Conservation (phyloP, 2,888 invertebrate genomes). For the Oscheius myriophilus region DNA sequence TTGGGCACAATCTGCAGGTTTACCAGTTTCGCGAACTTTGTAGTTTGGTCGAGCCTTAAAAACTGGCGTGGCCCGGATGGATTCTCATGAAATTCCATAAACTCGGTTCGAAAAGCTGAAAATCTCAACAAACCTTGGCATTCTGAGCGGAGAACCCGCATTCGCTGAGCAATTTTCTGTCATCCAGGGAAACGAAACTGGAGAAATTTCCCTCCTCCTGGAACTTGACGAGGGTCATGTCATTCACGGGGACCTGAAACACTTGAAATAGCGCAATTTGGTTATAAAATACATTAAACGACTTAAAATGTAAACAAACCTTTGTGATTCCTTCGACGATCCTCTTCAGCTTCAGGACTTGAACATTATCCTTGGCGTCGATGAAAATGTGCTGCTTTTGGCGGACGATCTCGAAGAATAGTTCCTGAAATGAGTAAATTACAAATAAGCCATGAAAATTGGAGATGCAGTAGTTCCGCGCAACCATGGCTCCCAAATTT, state of each 20-base stretch:
- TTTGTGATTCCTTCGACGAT: constrained; percentile 85
- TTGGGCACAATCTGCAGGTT: too few species aligned
- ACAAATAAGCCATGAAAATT: too few species aligned
- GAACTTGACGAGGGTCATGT: constrained; percentile 86
- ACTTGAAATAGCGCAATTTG: not conserved
- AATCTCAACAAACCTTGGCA: constrained; percentile 88
- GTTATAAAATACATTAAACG: too few species aligned
- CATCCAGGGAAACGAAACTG: constrained; percentile 55
- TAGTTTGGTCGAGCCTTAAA: too few species aligned
- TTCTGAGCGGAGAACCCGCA: constrained; percentile 88
- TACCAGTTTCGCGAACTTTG: too few species aligned
- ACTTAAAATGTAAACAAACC: constrained; percentile 27
- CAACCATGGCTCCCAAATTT: too few species aligned
- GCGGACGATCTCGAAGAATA: constrained; percentile 96
- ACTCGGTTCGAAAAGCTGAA: too few species aligned
- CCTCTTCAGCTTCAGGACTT: constrained; percentile 90
- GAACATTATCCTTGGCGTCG: constrained; percentile 94
- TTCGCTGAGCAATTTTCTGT: constrained; percentile 79
- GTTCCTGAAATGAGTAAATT: too few species aligned
- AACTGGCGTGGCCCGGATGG: too few species aligned
- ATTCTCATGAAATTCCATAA: too few species aligned
- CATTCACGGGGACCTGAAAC: constrained; percentile 78
- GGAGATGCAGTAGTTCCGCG: too few species aligned
- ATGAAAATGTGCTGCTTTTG: constrained; percentile 96
- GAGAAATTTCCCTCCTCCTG: constrained; percentile 36